Base-by-base conservation (phyloP, 1,140 invertebrate genomes). In the Lordiphosa collinella region DNA sequence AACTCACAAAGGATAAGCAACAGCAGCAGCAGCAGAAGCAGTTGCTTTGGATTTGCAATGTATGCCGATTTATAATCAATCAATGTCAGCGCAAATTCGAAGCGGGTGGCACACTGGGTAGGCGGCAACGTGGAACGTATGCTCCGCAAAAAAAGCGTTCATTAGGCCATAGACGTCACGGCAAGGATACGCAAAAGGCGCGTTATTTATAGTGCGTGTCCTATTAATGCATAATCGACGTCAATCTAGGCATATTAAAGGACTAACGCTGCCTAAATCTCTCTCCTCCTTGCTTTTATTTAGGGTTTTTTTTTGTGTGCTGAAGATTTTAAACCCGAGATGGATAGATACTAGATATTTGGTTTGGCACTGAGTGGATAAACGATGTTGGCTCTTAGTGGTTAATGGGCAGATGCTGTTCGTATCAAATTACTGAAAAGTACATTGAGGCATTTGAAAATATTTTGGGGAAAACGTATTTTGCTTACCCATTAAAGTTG, bases 41-140 rank as follows among this genome's bases (percentile, higher is more conserved):
- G 48, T 70, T 76, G 65, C 67, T 76, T 84, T 82, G 69, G 72
- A 84, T 82, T 84, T 82, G 78, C 78, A 82, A 84, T 82, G 78
- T 84, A 82, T 82, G 78, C 78, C 78, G 78, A 82, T 82, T 82
- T 82, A 82, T 82, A 82, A 82, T 82, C 76, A 82, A 82, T 82
- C 78, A 82, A 82, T 82, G 78, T 82, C 78, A 82, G 78, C 72
- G 72, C 76, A 84, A 82, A 80, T 80, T 80, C 76, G 75, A 80
- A 79, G 57, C 56, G 64, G 58, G 54, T 54, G 49, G 16, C 12
- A 37, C 47, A 35, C 53, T 22, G 13, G 34, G 31, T 3, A 36
- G 51, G 50, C 70, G 72, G 35, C 74, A 69, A 63, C 69, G 56
- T 58, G 43, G 53, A 80, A 64, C 75, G 71, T 84, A 82, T 84